Conservation (phyloP, 2,113 vertebrate species). For the Poicephalus gulielmi region DNA sequence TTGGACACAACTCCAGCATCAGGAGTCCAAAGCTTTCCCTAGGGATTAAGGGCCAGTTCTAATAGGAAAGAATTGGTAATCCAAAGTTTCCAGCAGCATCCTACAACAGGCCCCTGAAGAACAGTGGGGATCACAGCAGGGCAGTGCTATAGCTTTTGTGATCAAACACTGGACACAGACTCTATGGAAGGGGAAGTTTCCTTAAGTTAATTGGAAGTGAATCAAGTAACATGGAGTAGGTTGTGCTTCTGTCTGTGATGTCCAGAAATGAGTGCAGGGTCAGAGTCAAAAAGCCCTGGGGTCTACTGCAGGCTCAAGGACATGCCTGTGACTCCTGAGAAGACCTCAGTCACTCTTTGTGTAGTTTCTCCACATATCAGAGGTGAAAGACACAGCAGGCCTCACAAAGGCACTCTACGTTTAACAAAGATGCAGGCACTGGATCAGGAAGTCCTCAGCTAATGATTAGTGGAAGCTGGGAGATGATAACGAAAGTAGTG, state of each 20-base stretch:
- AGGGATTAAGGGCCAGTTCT: neutral
- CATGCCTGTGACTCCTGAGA: neutral
- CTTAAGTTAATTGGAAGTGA: neutral
- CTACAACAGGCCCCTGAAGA: neutral
- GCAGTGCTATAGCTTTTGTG: accelerated
- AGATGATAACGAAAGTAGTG: accelerated
- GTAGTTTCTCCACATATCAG: neutral
- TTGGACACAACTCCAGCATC: neutral
- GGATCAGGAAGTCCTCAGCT: neutral
- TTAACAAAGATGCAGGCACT: neutral
- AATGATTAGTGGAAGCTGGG: neutral
- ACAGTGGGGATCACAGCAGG: accelerated
- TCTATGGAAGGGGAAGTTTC: neutral
- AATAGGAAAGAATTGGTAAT: neutral
- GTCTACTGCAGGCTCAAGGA: neutral
- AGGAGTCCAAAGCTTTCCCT: neutral
- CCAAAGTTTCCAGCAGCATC: neutral
- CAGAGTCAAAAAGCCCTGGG: neutral
- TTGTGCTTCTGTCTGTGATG: neutral
- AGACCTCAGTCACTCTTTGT: neutral
- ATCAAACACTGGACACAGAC: neutral
- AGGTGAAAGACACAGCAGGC: neutral
- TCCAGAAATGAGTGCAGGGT: neutral
- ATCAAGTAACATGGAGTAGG: neutral
- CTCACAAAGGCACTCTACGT: neutral